Evolutionary conservation across 1,140 invertebrate species (phyloP).

Genomic region (Euura saliciscinereae): DNA sequence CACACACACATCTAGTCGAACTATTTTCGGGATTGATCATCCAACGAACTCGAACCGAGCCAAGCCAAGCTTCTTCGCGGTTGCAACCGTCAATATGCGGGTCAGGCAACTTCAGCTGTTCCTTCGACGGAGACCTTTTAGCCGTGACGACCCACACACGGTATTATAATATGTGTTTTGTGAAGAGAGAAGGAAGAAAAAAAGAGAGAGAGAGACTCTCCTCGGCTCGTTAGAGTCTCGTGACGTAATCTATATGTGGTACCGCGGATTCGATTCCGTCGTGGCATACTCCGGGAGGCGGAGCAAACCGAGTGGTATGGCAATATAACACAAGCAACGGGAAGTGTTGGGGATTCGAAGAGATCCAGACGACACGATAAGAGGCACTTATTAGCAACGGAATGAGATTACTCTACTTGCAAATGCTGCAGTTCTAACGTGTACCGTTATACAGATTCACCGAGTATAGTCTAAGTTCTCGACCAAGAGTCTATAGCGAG

Average conservation of each 20-base stretch:
- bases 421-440: not conserved
- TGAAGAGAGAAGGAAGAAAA: no score
- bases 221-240: not conserved
- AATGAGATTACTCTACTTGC: not conserved
- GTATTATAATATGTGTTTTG: not conserved
- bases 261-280: not conserved
- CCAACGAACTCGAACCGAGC: not conserved
- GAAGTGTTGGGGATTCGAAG: not conserved
- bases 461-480: not conserved
- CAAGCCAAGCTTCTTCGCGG: no score
- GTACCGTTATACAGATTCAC: not conserved
- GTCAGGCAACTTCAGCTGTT: not conserved
- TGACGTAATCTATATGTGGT: not conserved
- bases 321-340: not conserved
- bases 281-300: no score
- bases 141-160: constrained; percentile 1
- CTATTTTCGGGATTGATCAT: not conserved
- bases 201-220: not conserved
- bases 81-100: not conserved
- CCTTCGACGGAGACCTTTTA: not conserved
- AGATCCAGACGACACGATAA: no score
- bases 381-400: not conserved
- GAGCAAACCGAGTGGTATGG: no score
- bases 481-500: not conserved
- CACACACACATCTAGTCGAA: not conserved